Evolutionary conservation across 2,888 invertebrate genomes (phyloP), one percentile per base, ranked within the genome.

Genomic region (Athrips mouffetella): DNA sequence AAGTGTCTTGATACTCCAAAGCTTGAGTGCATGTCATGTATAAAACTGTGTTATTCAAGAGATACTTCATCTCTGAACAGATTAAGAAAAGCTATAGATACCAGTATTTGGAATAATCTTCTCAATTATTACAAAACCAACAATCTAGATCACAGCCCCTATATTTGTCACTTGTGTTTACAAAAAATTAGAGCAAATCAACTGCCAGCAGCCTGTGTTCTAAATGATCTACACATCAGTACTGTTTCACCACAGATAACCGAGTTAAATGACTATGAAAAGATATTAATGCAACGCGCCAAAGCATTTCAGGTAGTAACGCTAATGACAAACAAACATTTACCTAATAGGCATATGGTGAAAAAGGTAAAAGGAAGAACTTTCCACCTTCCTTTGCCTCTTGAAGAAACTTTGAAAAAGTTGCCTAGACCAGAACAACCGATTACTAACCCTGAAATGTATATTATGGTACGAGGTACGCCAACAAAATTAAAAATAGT

Each of bases 331-430:
- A 31, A 31, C n/a, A 31, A 31, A 13, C 11, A 31, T 13, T 4
- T 67, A 48, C 69, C 67, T 7, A 49, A 60, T 49, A 50, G 50
- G 21, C 45, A 61, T 25, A 64, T 64, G 47, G 35, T 52, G 1
- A 57, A 58, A 48, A 58, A 58, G 47, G 52, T 52, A 21, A 55
- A 54, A 15, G 53, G 55, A 41, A 48, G 52, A 16, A 54, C 53
- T 45, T 71, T 70, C 49, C 69, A 72, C 59, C 51, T 72, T n/a
- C 70, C 73, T 8, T 52, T 73, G 7, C 70, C 72, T 1, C 18
- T 67, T 3, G 63, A 73, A 57, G 57, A 65, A 57, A 73, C 71
- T 1, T 46, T 70, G 7, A 57, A 62, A 53, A 74, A 67, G 56
- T 48, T 73, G 3, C 65, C 64, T 21, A 52, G 47, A 44, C 52